Conservation (phyloP, 2,113 vertebrate species). For the Lutjanus erythropterus region DNA sequence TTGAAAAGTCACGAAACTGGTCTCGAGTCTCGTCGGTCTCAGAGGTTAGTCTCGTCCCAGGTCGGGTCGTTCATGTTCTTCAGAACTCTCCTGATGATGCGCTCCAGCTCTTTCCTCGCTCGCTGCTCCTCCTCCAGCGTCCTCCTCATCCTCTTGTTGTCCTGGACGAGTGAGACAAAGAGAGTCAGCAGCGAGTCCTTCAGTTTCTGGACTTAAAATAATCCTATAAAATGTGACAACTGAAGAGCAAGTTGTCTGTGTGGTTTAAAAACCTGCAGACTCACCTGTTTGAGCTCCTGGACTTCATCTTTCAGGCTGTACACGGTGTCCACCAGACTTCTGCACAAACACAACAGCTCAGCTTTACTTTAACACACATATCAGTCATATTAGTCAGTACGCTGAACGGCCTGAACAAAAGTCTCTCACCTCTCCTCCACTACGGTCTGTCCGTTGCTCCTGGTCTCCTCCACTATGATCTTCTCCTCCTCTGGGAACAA, state of each 20-base stretch:
- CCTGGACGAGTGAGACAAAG: slow-evolving; percentile 78
- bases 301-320: slow-evolving; percentile 97
- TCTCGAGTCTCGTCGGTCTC: slow-evolving; percentile 68
- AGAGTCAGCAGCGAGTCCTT: no score
- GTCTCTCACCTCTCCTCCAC: slow-evolving; percentile 95
- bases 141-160: slow-evolving; percentile 98
- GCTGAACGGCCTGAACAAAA: no score
- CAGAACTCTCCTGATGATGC: slow-evolving; percentile 92
- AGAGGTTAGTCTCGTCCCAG: slow-evolving; percentile 98
- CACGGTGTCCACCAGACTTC: slow-evolving; percentile 97
- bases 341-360: slow-evolving; percentile 68
- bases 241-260: not conserved
- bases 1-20: not conserved
- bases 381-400: no score
- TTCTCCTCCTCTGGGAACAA: slow-evolving; percentile 98
- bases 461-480: slow-evolving; percentile 97
- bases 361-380: not conserved
- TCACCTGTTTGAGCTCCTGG: slow-evolving; percentile 96
- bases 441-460: slow-evolving; percentile 97
- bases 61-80: slow-evolving; percentile 96
- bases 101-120: slow-evolving; percentile 95
- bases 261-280: not conserved
- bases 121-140: slow-evolving; percentile 96
- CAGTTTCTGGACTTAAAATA: no score
- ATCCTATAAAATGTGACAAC: not conserved